These are phyloP conservation scores for Volucella inflata DNA, from an alignment of 2,888 invertebrate genomes.

Conservation along the genomic window DNA sequence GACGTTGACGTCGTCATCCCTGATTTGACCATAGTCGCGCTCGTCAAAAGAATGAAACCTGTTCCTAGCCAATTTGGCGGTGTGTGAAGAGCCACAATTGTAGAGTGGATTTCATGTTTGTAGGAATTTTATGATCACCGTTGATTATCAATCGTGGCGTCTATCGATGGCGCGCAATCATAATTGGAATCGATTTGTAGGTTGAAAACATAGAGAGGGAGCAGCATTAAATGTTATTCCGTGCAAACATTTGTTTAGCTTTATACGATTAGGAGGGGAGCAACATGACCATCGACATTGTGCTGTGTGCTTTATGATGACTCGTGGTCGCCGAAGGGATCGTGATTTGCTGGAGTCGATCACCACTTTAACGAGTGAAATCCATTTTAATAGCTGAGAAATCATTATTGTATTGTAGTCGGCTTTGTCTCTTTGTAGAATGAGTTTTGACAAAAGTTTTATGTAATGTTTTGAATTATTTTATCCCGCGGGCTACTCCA, in stretches of 20 bases:
- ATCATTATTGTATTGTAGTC: slow-evolving; percentile 38
- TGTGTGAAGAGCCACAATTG: slow-evolving; percentile 20
- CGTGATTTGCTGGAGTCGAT: slow-evolving; percentile 67
- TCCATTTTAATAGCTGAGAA: slow-evolving; percentile 57
- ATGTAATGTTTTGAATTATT: slow-evolving; percentile 20
- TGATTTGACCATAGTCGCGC: slow-evolving; percentile 65
- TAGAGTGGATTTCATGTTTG: slow-evolving; percentile 42
- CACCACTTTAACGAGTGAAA: slow-evolving; percentile 57
- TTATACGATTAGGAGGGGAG: slow-evolving; percentile 64
- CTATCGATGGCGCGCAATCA: slow-evolving; percentile 62
- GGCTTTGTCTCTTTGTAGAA: slow-evolving; percentile 1
- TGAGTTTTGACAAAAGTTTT: slow-evolving; percentile 14
- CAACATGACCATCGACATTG: too few relatives aligned
- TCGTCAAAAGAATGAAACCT: slow-evolving; percentile 48
- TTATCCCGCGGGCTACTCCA: neutral
- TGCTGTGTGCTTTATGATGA: slow-evolving; percentile 45
- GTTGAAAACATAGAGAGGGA: slow-evolving; percentile 11
- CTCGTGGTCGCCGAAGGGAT: slow-evolving; percentile 44
- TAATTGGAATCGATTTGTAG: slow-evolving; percentile 69
- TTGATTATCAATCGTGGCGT: slow-evolving; percentile 60
- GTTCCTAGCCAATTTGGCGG: neutral
- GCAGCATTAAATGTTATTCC: slow-evolving; percentile 38
- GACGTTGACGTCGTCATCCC: slow-evolving; percentile 7
- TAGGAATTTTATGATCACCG: slow-evolving; percentile 53
- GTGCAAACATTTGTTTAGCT: slow-evolving; percentile 62